Percentiles rank a stretch among this genome's conserved stretches.
phyloP scores from a whole-genome alignment of 2,888 invertebrate species.

The Mantis religiosa region DNA sequence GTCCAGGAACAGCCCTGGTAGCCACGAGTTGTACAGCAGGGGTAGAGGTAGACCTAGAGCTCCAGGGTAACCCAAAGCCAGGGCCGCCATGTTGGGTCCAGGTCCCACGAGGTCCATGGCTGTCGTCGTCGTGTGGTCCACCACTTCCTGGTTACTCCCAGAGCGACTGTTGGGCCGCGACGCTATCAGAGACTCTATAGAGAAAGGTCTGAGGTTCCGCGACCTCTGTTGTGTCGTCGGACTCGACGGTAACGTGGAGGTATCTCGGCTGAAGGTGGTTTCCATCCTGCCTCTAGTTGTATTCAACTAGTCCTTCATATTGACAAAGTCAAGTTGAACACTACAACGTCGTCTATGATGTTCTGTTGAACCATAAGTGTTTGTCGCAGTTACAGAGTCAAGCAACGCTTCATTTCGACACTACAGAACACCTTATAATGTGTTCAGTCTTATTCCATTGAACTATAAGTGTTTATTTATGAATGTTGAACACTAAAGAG shows the following conservation, averaged over 20 bases:
- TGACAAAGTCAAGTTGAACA: too few relatives aligned
- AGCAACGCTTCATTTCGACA: too few relatives aligned
- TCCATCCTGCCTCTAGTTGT: neutral
- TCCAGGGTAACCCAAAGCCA: slow-evolving; percentile 20
- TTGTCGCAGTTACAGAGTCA: too few relatives aligned
- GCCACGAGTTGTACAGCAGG: slow-evolving; percentile 26
- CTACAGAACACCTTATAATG: too few relatives aligned
- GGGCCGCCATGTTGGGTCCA: slow-evolving; percentile 16
- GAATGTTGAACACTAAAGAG: too few relatives aligned
- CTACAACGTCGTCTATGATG: too few relatives aligned
- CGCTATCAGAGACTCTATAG: slow-evolving; percentile 25
- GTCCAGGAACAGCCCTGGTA: slow-evolving; percentile 20
- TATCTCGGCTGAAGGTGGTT: neutral
- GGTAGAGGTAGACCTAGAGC: slow-evolving; percentile 20
- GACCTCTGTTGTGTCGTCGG: neutral
- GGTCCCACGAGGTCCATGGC: slow-evolving; percentile 2
- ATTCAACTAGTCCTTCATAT: neutral
- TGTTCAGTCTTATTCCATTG: too few relatives aligned
- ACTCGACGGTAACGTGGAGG: slow-evolving; percentile 3
- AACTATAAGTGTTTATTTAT: too few relatives aligned
- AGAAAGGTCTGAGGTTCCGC: slow-evolving; percentile 20
- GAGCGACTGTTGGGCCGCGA: neutral
- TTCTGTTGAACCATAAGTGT: too few relatives aligned
- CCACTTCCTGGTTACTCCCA: neutral
- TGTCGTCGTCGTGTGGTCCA: neutral